phyloP scores from a whole-genome alignment of 2,888 invertebrate genomes.

The Electrophaes corylata region DNA sequence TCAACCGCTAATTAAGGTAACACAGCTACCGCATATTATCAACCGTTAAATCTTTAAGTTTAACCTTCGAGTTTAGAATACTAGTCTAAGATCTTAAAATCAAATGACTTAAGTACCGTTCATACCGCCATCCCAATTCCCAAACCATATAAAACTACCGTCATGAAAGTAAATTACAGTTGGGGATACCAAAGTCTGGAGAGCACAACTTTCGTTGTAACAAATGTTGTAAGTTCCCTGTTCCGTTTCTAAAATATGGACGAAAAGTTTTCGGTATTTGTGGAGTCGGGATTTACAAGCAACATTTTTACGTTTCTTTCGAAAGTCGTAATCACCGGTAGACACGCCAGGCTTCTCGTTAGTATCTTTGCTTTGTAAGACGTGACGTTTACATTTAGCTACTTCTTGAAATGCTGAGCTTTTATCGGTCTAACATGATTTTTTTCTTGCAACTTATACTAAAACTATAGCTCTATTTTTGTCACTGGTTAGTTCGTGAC shows the following conservation, averaged over 20 bases:
- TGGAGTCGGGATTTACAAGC: constrained; percentile 19
- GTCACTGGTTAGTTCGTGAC: too few relatives aligned
- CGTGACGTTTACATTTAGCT: constrained; percentile 1
- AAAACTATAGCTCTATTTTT: too few relatives aligned
- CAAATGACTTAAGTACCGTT: constrained; percentile 35
- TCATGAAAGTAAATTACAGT: constrained; percentile 38
- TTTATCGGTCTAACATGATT: too few relatives aligned
- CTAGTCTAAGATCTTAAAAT: constrained; percentile 17
- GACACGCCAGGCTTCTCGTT: constrained; percentile 16
- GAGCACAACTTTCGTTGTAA: constrained; percentile 33
- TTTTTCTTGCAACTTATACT: too few relatives aligned
- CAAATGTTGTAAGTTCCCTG: constrained; percentile 33
- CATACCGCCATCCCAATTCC: constrained; percentile 34
- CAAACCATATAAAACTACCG: constrained; percentile 41
- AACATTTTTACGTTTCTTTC: constrained; percentile 22
- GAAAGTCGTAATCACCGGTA: constrained; percentile 8
- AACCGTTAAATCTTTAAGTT: background rate
- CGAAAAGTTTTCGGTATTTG: constrained; percentile 24
- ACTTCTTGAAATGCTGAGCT: background rate
- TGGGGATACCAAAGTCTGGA: constrained; percentile 32
- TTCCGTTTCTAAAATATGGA: constrained; percentile 30
- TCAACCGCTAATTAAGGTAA: too few relatives aligned
- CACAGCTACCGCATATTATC: too few relatives aligned
- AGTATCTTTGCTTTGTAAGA: constrained; percentile 10
- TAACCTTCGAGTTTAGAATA: background rate